A percentile compares a stretch with the other conserved stretches of the same genome.
phyloP scores from a whole-genome alignment of 2,888 invertebrate genomes.

The Eupithecia vulgata region DNA sequence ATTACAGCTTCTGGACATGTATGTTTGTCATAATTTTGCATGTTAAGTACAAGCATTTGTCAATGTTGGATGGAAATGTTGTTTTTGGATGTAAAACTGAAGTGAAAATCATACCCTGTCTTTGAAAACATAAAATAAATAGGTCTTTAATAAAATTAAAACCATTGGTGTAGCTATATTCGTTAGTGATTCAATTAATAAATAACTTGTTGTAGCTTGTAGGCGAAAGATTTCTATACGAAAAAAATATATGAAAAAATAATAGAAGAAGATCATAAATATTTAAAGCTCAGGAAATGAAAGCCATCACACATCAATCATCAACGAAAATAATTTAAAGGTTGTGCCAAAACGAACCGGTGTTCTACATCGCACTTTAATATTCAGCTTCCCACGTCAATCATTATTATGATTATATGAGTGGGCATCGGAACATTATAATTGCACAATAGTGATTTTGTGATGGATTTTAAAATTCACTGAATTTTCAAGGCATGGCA shows the following conservation, averaged over 20 bases:
- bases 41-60: conserved; percentile 29
- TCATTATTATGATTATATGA: conserved; percentile 30
- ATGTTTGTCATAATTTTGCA: conserved; percentile 39
- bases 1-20: conserved; percentile 1
- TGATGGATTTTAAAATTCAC: neutral
- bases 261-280: neutral
- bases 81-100: conserved; percentile 17
- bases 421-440: conserved; percentile 22
- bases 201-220: neutral
- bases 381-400: conserved; percentile 29
- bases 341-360: conserved; percentile 32
- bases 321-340: conserved; percentile 32
- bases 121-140: neutral
- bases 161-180: neutral
- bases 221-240: neutral
- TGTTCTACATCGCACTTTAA: conserved; percentile 31
- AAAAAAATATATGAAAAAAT: neutral
- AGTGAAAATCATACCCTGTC: neutral
- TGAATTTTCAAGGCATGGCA: neutral
- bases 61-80: conserved; percentile 24
- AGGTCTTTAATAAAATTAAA: neutral
- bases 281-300: conserved; percentile 31
- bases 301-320: conserved; percentile 34
- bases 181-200: neutral
- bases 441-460: conserved; percentile 10